phyloP scores from a whole-genome alignment of 1,140 invertebrate species.

The Daktulosphaira vitifoliae region DNA sequence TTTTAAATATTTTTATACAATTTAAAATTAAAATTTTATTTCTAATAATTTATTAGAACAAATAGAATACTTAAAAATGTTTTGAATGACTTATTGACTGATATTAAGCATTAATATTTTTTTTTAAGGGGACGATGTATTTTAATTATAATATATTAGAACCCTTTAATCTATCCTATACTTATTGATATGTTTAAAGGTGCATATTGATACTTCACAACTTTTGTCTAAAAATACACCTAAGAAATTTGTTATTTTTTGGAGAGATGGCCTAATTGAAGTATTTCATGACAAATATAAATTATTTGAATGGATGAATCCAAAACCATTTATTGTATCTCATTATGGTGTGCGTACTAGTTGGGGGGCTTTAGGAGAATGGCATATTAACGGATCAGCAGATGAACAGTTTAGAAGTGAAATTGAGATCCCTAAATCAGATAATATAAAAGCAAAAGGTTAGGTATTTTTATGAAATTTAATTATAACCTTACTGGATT shows the following conservation, averaged over 20 bases:
- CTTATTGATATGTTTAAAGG: slow-evolving; percentile 42
- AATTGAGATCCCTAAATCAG: slow-evolving; percentile 3
- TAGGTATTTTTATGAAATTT: neutral
- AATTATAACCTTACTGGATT: too few relatives aligned
- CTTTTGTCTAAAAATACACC: slow-evolving; percentile 49
- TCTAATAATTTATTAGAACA: too few relatives aligned
- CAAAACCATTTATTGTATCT: slow-evolving; percentile 56
- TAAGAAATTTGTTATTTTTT: slow-evolving; percentile 52
- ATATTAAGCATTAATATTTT: too few relatives aligned
- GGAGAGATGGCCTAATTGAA: slow-evolving; percentile 49
- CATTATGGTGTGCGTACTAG: slow-evolving; percentile 73
- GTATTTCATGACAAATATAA: slow-evolving; percentile 39
- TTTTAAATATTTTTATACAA: too few relatives aligned
- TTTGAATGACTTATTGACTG: too few relatives aligned
- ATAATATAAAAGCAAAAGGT: slow-evolving; percentile 20
- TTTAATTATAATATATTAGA: too few relatives aligned
- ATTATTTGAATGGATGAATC: slow-evolving; percentile 50
- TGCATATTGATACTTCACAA: slow-evolving; percentile 48
- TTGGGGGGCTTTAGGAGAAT: slow-evolving; percentile 72
- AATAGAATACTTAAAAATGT: too few relatives aligned
- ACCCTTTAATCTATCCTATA: too few relatives aligned
- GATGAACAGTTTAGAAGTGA: slow-evolving; percentile 26
- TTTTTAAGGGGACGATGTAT: too few relatives aligned
- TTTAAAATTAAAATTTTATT: too few relatives aligned
- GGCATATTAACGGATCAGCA: slow-evolving; percentile 63